These are phyloP conservation scores for Anagrus nilaparvatae DNA, from an alignment of 1,140 invertebrate genomes.

Conservation along the genomic window DNA sequence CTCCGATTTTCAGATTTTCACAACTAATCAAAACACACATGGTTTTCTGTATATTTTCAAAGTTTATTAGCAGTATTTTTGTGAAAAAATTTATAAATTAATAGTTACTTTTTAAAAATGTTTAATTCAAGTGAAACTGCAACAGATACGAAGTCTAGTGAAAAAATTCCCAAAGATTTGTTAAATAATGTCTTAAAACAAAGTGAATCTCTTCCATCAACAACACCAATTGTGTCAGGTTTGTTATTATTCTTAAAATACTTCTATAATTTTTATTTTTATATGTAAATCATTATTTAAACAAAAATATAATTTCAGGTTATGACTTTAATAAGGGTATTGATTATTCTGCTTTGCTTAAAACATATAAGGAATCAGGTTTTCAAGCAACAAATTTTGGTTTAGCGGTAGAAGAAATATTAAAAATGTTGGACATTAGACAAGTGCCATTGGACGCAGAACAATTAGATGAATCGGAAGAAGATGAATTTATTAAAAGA, in stretches of 20 bases:
- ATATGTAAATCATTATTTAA: constrained; percentile 9
- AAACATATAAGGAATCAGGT: constrained; percentile 71
- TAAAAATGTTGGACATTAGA: constrained; percentile 77
- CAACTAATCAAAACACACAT: too few species aligned
- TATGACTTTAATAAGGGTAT: constrained; percentile 93
- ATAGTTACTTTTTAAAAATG: too few species aligned
- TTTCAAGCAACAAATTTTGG: constrained; percentile 97
- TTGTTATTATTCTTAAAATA: not conserved
- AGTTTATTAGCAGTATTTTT: too few species aligned
- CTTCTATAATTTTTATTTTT: constrained; percentile 1
- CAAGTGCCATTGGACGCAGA: constrained; percentile 54
- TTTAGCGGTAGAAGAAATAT: constrained; percentile 80
- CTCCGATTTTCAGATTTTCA: too few species aligned
- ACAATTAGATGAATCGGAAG: constrained; percentile 54
- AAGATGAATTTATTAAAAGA: constrained; percentile 70
- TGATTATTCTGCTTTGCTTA: constrained; percentile 75
- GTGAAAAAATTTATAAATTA: too few species aligned
- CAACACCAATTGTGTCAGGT: constrained; percentile 55
- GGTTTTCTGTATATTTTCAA: too few species aligned
- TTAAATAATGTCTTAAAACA: constrained; percentile 56
- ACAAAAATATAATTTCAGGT: constrained; percentile 42
- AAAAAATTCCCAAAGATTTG: constrained; percentile 25
- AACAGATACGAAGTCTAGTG: constrained; percentile 5
- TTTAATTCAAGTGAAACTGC: too few species aligned
- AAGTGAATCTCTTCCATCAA: constrained; percentile 50